Conservation (phyloP, 2,888 invertebrate species). For the Dolichopus griseipennis region DNA sequence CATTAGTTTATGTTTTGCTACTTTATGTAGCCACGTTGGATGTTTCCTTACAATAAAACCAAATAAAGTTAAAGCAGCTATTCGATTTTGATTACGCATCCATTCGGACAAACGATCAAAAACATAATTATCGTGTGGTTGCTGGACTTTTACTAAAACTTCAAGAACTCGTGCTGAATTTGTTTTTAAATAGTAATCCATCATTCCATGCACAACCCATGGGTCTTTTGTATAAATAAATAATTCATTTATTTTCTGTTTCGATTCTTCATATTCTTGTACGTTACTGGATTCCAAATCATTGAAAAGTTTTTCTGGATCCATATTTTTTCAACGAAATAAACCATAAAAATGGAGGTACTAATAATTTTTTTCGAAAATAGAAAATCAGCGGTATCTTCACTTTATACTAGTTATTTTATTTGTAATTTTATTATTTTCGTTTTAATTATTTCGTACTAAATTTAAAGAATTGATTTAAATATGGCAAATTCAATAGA, state of each 20-base stretch:
- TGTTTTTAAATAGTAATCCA: slow-evolving; percentile 73
- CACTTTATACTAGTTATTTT: background rate
- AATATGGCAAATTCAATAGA: background rate
- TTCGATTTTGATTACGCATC: slow-evolving; percentile 43
- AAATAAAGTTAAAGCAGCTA: slow-evolving; percentile 65
- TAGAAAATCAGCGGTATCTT: background rate
- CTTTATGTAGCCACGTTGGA: slow-evolving; percentile 81
- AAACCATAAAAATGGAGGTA: background rate
- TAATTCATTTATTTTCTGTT: slow-evolving; percentile 59
- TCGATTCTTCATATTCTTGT: slow-evolving; percentile 56
- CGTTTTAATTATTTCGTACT: background rate
- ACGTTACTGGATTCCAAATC: slow-evolving; percentile 62
- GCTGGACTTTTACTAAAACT: slow-evolving; percentile 71
- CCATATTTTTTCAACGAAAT: slow-evolving; percentile 27
- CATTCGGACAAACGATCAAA: slow-evolving; percentile 65
- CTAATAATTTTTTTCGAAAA: background rate
- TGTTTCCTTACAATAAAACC: slow-evolving; percentile 76
- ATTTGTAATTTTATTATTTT: background rate
- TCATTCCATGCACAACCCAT: slow-evolving; percentile 76
- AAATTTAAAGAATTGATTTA: background rate
- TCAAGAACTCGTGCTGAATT: slow-evolving; percentile 72
- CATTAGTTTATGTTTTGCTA: slow-evolving; percentile 65
- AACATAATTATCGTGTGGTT: slow-evolving; percentile 75
- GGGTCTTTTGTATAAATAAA: slow-evolving; percentile 65
- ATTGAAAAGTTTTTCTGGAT: slow-evolving; percentile 51